phyloP scores from a whole-genome alignment of 1,140 invertebrate species.

The Brachionus koreanus region DNA sequence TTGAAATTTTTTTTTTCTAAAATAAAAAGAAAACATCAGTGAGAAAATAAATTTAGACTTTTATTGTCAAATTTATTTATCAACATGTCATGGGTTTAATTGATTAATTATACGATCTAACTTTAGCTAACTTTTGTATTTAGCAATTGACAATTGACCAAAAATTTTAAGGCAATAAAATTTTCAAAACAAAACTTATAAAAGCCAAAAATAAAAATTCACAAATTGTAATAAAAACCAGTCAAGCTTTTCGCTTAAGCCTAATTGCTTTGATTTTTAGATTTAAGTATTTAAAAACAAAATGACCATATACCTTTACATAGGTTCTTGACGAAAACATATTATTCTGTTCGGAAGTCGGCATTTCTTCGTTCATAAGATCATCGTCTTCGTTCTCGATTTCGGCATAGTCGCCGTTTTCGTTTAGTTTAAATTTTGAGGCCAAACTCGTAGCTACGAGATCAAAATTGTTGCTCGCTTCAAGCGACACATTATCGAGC shows the following conservation, averaged over 20 bases:
- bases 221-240: slow-evolving; percentile 1
- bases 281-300: background rate
- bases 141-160: background rate
- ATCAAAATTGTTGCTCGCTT: slow-evolving; percentile 40
- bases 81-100: slow-evolving; percentile 11
- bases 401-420: background rate
- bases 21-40: background rate
- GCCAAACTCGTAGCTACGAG: background rate
- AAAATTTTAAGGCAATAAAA: background rate
- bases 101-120: slow-evolving; percentile 9
- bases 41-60: background rate
- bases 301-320: slow-evolving; percentile 24
- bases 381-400: slow-evolving; percentile 17
- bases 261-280: background rate
- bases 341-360: background rate
- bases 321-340: slow-evolving; percentile 40
- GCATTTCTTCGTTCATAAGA: background rate
- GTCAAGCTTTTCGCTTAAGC: slow-evolving; percentile 1
- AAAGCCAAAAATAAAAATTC: background rate
- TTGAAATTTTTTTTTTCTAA: background rate
- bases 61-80: background rate
- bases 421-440: background rate
- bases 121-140: background rate
- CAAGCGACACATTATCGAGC: slow-evolving; percentile 42
- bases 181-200: background rate